Percentiles rank a stretch among this genome's conserved stretches.
phyloP scores from a whole-genome alignment of 1,140 invertebrate species.

The Catajapyx aquilonaris region DNA sequence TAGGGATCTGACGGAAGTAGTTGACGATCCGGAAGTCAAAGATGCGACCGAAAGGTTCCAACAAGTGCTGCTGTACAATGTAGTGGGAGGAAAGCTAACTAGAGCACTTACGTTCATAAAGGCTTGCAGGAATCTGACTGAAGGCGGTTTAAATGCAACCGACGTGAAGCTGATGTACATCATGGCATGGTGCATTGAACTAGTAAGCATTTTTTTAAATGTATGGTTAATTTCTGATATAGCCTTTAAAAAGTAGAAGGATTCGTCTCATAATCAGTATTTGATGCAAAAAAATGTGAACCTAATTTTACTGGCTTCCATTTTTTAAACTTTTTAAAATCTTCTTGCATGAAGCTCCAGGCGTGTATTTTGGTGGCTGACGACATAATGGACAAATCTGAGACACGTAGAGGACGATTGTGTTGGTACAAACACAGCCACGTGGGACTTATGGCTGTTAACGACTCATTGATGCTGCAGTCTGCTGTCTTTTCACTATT shows the following conservation, averaged over 20 bases:
- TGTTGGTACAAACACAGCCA: constrained; percentile 33
- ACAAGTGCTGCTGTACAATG: constrained; percentile 14
- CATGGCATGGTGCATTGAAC: constrained; percentile 37
- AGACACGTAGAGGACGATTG: constrained; percentile 31
- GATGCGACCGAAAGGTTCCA: constrained; percentile 12
- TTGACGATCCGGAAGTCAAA: constrained; percentile 10
- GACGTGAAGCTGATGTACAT: constrained; percentile 24
- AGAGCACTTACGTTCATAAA: constrained; percentile 27
- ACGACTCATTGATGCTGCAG: constrained; percentile 36
- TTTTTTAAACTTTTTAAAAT: no score
- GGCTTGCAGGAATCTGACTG: constrained; percentile 22
- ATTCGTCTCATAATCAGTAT: no score
- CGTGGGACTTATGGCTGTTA: constrained; percentile 30
- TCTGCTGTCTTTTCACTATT: constrained; percentile 29
- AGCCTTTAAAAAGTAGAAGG: no score
- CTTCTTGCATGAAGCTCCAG: constrained; percentile 30
- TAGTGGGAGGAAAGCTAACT: constrained; percentile 14
- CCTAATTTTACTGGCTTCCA: no score
- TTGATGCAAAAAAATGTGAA: no score
- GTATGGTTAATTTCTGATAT: background rate
- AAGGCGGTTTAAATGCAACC: constrained; percentile 17
- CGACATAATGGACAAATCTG: no score
- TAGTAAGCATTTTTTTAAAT: constrained; percentile 19
- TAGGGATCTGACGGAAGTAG: constrained; percentile 14
- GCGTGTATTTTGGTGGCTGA: constrained; percentile 37